A percentile compares a stretch with the other conserved stretches of the same genome.
Evolutionary conservation across 2,797 vertebrate species (phyloP).

Genomic region (Sylvilagus floridanus): DNA sequence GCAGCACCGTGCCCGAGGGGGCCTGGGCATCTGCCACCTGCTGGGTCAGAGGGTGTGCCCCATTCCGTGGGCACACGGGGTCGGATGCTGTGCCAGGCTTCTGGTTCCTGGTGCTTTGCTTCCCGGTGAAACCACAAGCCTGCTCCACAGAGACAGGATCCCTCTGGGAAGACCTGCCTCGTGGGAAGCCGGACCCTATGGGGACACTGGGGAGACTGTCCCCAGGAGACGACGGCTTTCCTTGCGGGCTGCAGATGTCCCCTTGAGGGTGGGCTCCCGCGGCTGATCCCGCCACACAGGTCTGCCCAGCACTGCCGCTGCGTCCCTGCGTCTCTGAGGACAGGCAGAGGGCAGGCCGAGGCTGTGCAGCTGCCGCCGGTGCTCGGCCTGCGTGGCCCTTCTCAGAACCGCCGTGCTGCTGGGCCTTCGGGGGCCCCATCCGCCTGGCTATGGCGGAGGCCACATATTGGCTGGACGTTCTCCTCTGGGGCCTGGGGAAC

Average conservation of each 20-base stretch:
- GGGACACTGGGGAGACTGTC: slow-evolving; percentile 57
- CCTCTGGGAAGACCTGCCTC: slow-evolving; percentile 70
- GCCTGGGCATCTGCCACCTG: slow-evolving; percentile 41
- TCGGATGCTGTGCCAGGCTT: slow-evolving; percentile 54
- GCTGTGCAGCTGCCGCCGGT: not conserved
- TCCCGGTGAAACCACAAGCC: slow-evolving; percentile 65
- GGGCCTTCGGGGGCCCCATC: slow-evolving; percentile 84
- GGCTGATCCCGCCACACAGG: slow-evolving; percentile 53
- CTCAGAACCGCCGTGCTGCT: slow-evolving; percentile 26
- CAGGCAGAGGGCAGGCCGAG: slow-evolving; percentile 1
- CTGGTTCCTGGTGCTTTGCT: slow-evolving; percentile 69
- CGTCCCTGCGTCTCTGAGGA: not conserved
- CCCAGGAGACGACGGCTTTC: slow-evolving; percentile 66
- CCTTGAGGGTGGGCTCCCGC: slow-evolving; percentile 52
- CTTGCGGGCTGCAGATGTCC: slow-evolving; percentile 49
- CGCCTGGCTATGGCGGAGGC: slow-evolving; percentile 94
- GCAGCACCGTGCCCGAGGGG: not conserved
- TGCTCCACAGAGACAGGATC: slow-evolving; percentile 61
- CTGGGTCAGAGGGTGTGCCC: not conserved
- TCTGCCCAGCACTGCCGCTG: slow-evolving; percentile 67
- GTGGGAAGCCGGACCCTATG: slow-evolving; percentile 62
- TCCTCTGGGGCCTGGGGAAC: slow-evolving; percentile 92
- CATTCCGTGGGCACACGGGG: slow-evolving; percentile 34
- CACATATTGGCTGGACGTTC: slow-evolving; percentile 97
- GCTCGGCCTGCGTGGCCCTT: not conserved